Conservation (phyloP, 2,888 invertebrate genomes). For the Lacanobia oleracea region DNA sequence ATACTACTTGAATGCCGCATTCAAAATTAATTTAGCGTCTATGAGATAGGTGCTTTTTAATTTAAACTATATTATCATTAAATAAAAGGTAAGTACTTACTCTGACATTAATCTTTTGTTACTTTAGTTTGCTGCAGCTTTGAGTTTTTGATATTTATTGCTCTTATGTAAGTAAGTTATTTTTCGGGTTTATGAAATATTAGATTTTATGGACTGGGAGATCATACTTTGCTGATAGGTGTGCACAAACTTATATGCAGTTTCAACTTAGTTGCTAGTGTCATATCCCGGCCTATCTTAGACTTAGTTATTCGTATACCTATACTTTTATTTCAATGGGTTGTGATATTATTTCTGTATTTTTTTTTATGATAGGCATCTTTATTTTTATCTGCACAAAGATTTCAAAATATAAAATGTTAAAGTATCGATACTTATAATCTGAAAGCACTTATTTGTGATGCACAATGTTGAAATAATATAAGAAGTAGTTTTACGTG, state of each 20-base stretch:
- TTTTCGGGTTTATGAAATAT: constrained; percentile 16
- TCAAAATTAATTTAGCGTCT: constrained; percentile 17
- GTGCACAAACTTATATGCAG: constrained; percentile 38
- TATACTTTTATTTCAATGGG: constrained; percentile 26
- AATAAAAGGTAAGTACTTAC: neutral
- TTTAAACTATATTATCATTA: neutral
- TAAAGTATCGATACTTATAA: constrained; percentile 47
- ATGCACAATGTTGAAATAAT: constrained; percentile 68
- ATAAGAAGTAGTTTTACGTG: constrained; percentile 45
- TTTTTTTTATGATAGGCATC: constrained; percentile 6
- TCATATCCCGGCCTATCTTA: neutral
- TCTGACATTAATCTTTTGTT: constrained; percentile 15
- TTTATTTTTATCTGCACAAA: constrained; percentile 55
- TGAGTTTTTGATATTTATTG: constrained; percentile 54
- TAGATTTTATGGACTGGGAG: constrained; percentile 46
- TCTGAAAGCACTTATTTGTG: constrained; percentile 73
- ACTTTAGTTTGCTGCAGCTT: constrained; percentile 19
- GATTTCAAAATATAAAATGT: constrained; percentile 26
- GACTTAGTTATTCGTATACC: neutral
- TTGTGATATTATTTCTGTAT: constrained; percentile 52
- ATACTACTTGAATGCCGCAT: constrained; percentile 1
- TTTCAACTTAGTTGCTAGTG: constrained; percentile 14
- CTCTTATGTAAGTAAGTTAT: constrained; percentile 26
- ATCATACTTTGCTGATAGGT: constrained; percentile 9
- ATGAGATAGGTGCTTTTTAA: constrained; percentile 15